Percentiles rank a stretch among this genome's conserved stretches.
Conservation (phyloP, 2,797 vertebrate species). For the Zenarchopterus dispar region DNA sequence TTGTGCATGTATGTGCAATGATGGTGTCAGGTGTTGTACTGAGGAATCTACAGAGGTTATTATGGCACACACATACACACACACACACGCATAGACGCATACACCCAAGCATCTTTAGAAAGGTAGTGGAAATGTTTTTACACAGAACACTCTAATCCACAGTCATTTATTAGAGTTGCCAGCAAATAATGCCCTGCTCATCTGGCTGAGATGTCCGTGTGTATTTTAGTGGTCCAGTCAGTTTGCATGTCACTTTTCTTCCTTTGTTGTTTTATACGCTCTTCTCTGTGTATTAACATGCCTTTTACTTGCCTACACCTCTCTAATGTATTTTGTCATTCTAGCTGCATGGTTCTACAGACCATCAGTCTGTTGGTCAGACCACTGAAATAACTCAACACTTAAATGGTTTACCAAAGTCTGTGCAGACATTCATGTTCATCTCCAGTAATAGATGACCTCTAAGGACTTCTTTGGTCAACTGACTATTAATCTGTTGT, state of each 20-base stretch:
- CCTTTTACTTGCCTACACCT: not conserved
- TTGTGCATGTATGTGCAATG: constrained; percentile 48
- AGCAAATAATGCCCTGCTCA: constrained; percentile 33
- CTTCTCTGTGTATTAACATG: constrained; percentile 3
- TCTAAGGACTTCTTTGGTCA: not conserved
- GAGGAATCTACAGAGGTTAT: constrained; percentile 24
- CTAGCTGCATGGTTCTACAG: not conserved
- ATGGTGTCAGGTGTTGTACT: too few relatives aligned
- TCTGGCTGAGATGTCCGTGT: constrained; percentile 26
- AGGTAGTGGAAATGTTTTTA: constrained; percentile 47
- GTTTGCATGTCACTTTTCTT: constrained; percentile 23
- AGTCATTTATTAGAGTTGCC: constrained; percentile 59
- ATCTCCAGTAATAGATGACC: not conserved
- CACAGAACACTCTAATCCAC: constrained; percentile 58
- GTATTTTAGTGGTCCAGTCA: constrained; percentile 21
- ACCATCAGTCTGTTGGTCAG: not conserved
- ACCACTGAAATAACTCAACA: not conserved
- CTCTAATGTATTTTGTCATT: not conserved
- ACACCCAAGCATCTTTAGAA: constrained; percentile 15
- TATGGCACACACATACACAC: not conserved
- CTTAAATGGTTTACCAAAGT: not conserved
- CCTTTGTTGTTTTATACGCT: constrained; percentile 1
- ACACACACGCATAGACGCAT: too few relatives aligned
- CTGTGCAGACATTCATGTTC: not conserved
- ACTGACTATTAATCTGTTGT: not conserved